phyloP scores from a whole-genome alignment of 2,888 invertebrate genomes.

The Drosophila affinis region DNA sequence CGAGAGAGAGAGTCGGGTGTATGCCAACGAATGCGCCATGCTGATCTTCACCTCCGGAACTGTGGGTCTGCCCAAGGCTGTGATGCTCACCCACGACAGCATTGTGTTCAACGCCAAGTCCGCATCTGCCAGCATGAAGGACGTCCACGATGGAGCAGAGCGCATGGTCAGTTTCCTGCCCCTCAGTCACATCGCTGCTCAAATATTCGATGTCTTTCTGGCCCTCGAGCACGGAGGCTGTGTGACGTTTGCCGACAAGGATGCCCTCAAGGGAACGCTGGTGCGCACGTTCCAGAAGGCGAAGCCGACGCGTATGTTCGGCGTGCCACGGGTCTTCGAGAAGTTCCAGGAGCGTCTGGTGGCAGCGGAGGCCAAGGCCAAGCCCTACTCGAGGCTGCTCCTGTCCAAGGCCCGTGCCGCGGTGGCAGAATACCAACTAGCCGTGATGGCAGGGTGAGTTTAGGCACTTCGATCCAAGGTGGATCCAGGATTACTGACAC shows the following conservation, averaged over 20 bases:
- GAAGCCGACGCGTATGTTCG: slow-evolving; percentile 92
- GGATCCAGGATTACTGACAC: not conserved
- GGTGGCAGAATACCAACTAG: slow-evolving; percentile 86
- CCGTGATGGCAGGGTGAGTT: slow-evolving; percentile 86
- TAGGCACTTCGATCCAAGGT: not conserved
- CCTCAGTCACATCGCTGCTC: slow-evolving; percentile 95
- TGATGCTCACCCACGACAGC: slow-evolving; percentile 96
- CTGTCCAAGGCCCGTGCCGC: slow-evolving; percentile 87
- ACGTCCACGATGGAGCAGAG: slow-evolving; percentile 86
- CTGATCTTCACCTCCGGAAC: slow-evolving; percentile 96
- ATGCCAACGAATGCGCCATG: slow-evolving; percentile 92
- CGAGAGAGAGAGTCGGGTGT: slow-evolving; percentile 87
- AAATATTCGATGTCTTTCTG: slow-evolving; percentile 89
- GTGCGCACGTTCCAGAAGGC: slow-evolving; percentile 89
- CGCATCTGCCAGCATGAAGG: slow-evolving; percentile 84
- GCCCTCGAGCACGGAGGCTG: slow-evolving; percentile 70
- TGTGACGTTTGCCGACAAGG: slow-evolving; percentile 93
- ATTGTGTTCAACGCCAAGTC: slow-evolving; percentile 87
- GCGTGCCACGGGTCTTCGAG: slow-evolving; percentile 96
- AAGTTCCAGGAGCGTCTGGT: slow-evolving; percentile 94
- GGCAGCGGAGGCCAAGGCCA: slow-evolving; percentile 88
- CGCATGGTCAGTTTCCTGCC: slow-evolving; percentile 91
- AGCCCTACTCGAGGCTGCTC: slow-evolving; percentile 88
- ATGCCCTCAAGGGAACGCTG: slow-evolving; percentile 93
- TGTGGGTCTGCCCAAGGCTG: slow-evolving; percentile 94